Evolutionary conservation across 2,888 invertebrate genomes (phyloP).

Genomic region (Meta bourneti): DNA sequence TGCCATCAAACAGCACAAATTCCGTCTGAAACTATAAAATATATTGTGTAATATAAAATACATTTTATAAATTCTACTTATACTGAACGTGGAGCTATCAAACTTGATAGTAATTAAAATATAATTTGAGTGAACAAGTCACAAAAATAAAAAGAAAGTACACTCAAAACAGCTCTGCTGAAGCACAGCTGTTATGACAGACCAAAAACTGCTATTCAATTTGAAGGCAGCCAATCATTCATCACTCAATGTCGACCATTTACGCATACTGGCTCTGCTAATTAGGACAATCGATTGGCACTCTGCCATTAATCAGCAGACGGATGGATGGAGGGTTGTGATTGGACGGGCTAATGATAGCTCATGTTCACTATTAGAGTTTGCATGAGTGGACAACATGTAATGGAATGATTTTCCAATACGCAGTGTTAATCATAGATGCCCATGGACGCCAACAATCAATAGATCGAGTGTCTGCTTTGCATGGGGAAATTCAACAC

Average conservation of each 20-base stretch:
- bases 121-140: too few species aligned
- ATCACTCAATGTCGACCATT: constrained; percentile 38
- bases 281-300: constrained; percentile 63
- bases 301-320: constrained; percentile 53
- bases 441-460: constrained; percentile 4
- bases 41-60: too few species aligned
- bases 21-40: too few species aligned
- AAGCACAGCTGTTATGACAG: too few species aligned
- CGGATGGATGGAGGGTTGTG: constrained; percentile 15
- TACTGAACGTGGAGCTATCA: too few species aligned
- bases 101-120: too few species aligned
- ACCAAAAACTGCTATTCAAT: too few species aligned
- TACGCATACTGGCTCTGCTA: constrained; percentile 22
- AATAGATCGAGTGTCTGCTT: neutral
- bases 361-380: constrained; percentile 37
- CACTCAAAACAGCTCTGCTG: too few species aligned
- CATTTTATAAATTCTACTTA: too few species aligned
- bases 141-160: too few species aligned
- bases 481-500: too few species aligned
- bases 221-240: neutral
- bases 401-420: constrained; percentile 32
- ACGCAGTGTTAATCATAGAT: constrained; percentile 26
- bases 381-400: neutral
- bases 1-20: neutral
- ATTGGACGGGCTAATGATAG: constrained; percentile 43